Evolutionary conservation across 2,113 vertebrate genomes (phyloP).

Genomic region (Eudyptes chrysolophus): DNA sequence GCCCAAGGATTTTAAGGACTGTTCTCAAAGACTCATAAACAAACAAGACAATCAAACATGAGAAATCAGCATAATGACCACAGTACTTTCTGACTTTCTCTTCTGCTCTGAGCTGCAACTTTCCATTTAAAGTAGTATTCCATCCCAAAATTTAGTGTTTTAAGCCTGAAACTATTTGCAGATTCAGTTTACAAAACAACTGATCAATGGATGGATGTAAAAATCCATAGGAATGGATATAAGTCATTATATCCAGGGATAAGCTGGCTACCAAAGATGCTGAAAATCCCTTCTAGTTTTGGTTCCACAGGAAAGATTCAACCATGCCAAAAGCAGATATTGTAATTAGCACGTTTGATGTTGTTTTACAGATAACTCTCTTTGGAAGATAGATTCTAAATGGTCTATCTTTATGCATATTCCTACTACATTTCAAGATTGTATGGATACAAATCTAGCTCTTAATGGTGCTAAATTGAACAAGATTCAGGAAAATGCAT

Average conservation of each 20-base stretch:
- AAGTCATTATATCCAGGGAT: neutral
- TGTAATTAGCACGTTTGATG: neutral
- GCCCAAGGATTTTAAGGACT: conserved; percentile 14
- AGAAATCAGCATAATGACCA: neutral
- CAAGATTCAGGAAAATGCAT: neutral
- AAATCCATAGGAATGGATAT: neutral
- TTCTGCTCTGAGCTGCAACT: neutral
- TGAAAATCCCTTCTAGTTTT: neutral
- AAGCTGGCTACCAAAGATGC: neutral
- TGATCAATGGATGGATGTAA: neutral
- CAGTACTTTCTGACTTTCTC: neutral
- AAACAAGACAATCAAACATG: neutral
- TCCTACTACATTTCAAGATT: neutral
- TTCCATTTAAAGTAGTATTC: neutral
- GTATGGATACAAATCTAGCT: neutral
- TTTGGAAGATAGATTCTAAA: neutral
- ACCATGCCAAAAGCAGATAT: neutral
- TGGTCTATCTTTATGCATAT: neutral
- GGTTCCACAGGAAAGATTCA: neutral
- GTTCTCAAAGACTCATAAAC: neutral
- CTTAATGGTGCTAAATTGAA: neutral
- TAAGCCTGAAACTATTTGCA: neutral
- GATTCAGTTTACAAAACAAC: neutral
- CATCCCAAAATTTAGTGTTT: neutral
- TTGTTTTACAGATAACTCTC: neutral